Evolutionary conservation across 2,888 invertebrate species (phyloP).

Genomic region (Euzetes globulus): DNA sequence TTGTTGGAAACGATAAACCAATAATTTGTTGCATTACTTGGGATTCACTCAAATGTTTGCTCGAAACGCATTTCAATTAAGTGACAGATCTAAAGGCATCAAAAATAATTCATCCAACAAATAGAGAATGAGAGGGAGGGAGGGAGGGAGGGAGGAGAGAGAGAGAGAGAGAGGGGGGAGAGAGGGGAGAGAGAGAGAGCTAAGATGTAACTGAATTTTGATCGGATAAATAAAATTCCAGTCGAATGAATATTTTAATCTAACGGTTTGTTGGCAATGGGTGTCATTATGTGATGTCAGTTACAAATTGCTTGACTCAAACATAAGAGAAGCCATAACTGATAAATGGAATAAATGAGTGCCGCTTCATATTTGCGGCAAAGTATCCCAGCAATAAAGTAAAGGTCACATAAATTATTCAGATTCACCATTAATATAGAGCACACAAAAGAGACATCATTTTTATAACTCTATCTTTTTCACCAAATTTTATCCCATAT

Average conservation of each 20-base stretch:
- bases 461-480: too few species aligned
- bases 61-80: conserved; percentile 2
- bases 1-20: neutral
- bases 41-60: neutral
- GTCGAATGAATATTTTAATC: neutral
- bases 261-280: neutral
- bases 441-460: too few species aligned
- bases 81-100: neutral
- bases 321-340: neutral
- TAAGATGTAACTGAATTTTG: neutral
- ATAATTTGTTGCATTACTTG: neutral
- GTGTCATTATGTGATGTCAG: neutral
- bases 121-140: neutral
- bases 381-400: neutral
- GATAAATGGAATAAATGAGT: neutral
- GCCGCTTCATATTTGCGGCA: neutral
- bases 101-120: neutral
- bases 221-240: neutral
- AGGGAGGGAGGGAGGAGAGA: neutral
- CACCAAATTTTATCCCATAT: too few species aligned
- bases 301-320: neutral
- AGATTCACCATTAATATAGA: neutral
- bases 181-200: neutral
- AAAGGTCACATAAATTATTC: neutral
- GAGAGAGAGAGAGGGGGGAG: conserved; percentile 3